Evolutionary conservation across 2,113 vertebrate species (phyloP), one percentile per base, ranked within the genome.

Genomic region (Pteronura brasiliensis): DNA sequence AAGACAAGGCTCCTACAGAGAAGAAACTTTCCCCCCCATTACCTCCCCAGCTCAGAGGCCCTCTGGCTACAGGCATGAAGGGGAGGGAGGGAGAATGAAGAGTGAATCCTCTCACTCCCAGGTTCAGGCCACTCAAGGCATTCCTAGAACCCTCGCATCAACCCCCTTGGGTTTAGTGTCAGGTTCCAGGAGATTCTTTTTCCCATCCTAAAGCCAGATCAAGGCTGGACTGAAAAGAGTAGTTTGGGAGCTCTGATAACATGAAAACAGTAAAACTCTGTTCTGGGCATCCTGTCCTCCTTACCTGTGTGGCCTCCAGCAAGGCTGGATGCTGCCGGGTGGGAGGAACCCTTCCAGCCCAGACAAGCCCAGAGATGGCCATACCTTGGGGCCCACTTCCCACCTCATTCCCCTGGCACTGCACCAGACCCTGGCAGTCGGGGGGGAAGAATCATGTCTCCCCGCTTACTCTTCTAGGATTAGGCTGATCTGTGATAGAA

Each of bases 1-100:
- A 95, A 95, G 84, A 97, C 96, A 96, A 98, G 95, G 96, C 92
- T 94, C 92, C 92, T 95, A 96, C 92, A 98, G 92, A 97, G 55
- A 95, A 95, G 80, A 67, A 82, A 83, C 55, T 29, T 0, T 6
- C 2, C 29, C 44, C n/a, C 57, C 44, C 21, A 55, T 36, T 27
- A 55, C 63, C 69, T 81, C 76, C 96, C 44, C 14, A 69, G 83
- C 94, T 74, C 71, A 77, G 49, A 80, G 39, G 72, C 36, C 87
- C 57, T 72, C 13, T 74, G 34, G 63, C 77, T 57, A 42, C 27
- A 76, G 61, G 55, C 34, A 0, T 39, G 63, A 84, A 67, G 65
- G n/a, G 57, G 47, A 95, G 85, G 65, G 15, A 83, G n/a, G 36
- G 36, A 77, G 36, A 65, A 27, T 10, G 27, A 77, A 77, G 27